Evolutionary conservation across 2,113 vertebrate species (phyloP).

Genomic region (Todiramphus saurophagus): DNA sequence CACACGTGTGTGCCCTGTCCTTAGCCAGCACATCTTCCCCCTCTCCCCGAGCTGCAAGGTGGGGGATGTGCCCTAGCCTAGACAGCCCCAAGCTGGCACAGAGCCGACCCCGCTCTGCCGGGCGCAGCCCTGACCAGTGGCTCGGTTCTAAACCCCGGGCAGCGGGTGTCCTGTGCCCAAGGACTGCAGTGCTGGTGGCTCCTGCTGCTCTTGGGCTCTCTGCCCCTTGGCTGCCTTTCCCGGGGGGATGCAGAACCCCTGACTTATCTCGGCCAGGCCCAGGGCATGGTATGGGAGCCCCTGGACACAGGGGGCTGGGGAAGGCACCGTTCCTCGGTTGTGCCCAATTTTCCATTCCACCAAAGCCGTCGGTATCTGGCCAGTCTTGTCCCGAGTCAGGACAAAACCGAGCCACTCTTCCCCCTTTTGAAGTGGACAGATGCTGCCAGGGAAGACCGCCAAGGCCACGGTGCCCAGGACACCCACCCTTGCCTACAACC

Average conservation of each 20-base stretch:
- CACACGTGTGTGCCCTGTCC: background rate
- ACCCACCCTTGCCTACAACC: background rate
- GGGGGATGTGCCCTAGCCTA: background rate
- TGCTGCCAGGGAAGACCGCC: conserved; percentile 68
- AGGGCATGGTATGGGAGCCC: background rate
- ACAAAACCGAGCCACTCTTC: background rate
- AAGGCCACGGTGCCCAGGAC: background rate
- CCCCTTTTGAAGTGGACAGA: background rate
- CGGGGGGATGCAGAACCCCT: background rate
- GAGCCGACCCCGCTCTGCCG: background rate
- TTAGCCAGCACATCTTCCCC: background rate
- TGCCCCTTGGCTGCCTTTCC: background rate
- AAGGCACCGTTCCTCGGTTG: rapidly evolving
- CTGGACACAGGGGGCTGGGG: rapidly evolving
- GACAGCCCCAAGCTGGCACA: background rate
- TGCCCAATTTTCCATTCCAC: background rate
- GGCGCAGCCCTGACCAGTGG: rapidly evolving
- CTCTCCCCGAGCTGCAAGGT: background rate
- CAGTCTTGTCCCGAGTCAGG: background rate
- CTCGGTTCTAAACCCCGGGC: background rate
- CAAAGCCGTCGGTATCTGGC: background rate
- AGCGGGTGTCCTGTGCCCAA: background rate
- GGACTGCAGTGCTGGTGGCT: background rate
- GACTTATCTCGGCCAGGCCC: background rate
- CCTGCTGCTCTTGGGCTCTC: background rate